These are phyloP conservation scores for Parapristionchus giblindavisi DNA, from an alignment of 2,888 invertebrate species.

Conservation along the genomic window DNA sequence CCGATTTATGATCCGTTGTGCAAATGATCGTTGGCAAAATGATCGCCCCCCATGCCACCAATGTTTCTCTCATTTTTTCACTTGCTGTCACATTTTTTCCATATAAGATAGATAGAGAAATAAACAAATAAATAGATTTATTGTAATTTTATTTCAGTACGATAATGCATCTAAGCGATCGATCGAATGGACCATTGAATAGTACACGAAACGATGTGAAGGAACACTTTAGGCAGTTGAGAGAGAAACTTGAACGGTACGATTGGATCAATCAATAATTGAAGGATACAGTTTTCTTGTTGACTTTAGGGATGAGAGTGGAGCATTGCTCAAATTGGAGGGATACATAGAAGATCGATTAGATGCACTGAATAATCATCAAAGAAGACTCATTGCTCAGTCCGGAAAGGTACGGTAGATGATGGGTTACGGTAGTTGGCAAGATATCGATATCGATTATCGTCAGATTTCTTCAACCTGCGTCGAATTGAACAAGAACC, in stretches of 20 bases:
- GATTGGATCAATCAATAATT: neutral
- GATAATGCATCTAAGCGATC: constrained; percentile 70
- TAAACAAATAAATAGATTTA: too few species aligned
- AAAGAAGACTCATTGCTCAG: constrained; percentile 74
- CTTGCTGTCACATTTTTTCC: too few species aligned
- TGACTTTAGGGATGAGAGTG: constrained; percentile 73
- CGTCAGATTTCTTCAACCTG: constrained; percentile 38
- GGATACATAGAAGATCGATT: constrained; percentile 75
- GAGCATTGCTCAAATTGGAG: constrained; percentile 75
- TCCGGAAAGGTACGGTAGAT: constrained; percentile 71
- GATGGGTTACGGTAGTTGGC: neutral
- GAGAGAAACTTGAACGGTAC: constrained; percentile 71
- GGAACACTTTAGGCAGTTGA: constrained; percentile 74
- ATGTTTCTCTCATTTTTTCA: too few species aligned
- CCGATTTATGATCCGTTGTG: too few species aligned
- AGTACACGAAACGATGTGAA: constrained; percentile 71
- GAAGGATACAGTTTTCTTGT: neutral
- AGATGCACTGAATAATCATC: constrained; percentile 74
- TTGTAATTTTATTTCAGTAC: constrained; percentile 68
- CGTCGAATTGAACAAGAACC: constrained; percentile 38
- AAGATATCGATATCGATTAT: neutral
- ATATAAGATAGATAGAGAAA: too few species aligned
- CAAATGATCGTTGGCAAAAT: too few species aligned
- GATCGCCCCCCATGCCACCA: too few species aligned
- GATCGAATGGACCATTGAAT: constrained; percentile 53